phyloP scores from a whole-genome alignment of 1,140 invertebrate genomes.

The Atopsyche davidsoni region DNA sequence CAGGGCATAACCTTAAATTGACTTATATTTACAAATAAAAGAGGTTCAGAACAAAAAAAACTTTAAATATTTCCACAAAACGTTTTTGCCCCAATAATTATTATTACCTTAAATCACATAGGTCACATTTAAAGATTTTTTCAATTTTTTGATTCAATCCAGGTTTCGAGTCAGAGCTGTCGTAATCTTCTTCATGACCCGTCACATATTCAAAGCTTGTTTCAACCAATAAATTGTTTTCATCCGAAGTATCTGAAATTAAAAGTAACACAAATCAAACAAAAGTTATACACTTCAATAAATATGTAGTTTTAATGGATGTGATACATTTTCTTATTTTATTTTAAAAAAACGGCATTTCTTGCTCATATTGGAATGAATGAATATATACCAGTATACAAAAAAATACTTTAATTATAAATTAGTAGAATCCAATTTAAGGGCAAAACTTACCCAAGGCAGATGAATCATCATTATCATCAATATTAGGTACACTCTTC shows the following conservation, averaged over 20 bases:
- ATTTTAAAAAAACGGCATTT: too few species aligned
- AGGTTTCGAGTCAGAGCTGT: conserved; percentile 23
- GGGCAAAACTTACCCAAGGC: conserved; percentile 23
- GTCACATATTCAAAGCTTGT: conserved; percentile 16
- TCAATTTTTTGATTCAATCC: conserved; percentile 16
- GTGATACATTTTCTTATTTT: too few species aligned
- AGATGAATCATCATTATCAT: conserved; percentile 28
- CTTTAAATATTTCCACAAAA: too few species aligned
- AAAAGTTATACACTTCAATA: background rate
- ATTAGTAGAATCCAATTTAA: too few species aligned
- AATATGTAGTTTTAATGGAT: background rate
- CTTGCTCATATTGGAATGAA: background rate
- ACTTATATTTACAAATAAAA: too few species aligned
- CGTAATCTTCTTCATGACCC: conserved; percentile 24
- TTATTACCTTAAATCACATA: conserved; percentile 27
- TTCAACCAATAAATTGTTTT: conserved; percentile 24
- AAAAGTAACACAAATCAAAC: conserved; percentile 1
- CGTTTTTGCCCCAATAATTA: background rate
- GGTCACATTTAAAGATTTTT: conserved; percentile 27
- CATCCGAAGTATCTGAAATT: conserved; percentile 26
- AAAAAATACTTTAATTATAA: background rate
- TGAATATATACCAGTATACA: background rate
- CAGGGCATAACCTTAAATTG: too few species aligned
- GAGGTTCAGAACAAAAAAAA: too few species aligned
- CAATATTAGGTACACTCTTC: conserved; percentile 10